Conservation (phyloP, 2,797 vertebrate species). For the Dallia pectoralis region DNA sequence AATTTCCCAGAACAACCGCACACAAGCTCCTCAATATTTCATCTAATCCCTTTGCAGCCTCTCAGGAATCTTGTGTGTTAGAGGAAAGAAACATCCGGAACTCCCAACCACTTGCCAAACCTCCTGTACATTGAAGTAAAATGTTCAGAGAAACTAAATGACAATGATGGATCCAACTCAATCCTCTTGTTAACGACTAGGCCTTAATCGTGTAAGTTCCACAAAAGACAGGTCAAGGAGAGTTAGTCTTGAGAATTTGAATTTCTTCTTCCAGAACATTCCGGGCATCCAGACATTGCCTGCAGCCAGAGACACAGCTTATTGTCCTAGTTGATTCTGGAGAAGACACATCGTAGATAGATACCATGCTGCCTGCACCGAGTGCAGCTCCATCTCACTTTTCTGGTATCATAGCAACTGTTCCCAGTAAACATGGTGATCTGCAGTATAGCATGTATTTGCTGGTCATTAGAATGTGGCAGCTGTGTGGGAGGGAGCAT, state of each 20-base stretch:
- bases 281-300: not conserved
- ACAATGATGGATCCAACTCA: conserved; percentile 20
- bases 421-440: conserved; percentile 10
- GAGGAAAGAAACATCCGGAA: not conserved
- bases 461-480: conserved; percentile 28
- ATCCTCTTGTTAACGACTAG: not conserved
- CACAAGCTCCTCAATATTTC: conserved; percentile 27
- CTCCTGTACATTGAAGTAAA: not conserved
- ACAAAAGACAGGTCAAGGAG: not conserved
- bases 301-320: not conserved
- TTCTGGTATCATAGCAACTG: conserved; percentile 25
- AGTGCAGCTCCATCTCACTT: not conserved
- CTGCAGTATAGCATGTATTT: conserved; percentile 1
- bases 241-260: not conserved
- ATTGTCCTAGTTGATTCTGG: not conserved
- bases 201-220: not conserved
- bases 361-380: not conserved
- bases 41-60: conserved; percentile 12
- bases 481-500: conserved; percentile 26
- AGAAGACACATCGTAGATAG: not conserved
- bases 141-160: not conserved
- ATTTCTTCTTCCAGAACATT: not conserved
- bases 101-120: not conserved
- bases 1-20: conserved; percentile 21
- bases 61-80: not conserved